phyloP scores from a whole-genome alignment of 2,113 vertebrate species.

The Ciconia boyciana region DNA sequence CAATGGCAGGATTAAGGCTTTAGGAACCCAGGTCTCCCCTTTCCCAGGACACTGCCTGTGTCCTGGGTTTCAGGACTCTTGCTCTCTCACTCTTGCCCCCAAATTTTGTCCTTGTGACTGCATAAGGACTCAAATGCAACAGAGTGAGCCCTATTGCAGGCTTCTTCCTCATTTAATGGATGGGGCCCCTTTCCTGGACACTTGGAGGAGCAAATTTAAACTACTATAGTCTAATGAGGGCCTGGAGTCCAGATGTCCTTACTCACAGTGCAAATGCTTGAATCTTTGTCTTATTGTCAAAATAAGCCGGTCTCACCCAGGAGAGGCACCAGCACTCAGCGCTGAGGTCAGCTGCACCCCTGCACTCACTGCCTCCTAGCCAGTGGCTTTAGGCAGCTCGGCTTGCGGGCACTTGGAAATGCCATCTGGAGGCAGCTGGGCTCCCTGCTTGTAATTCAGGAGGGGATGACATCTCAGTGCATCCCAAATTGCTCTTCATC shows the following conservation, averaged over 20 bases:
- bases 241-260: background rate
- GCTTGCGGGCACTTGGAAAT: background rate
- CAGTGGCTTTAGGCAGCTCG: background rate
- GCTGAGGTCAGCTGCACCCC: background rate
- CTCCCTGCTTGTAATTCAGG: background rate
- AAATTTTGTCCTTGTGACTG: background rate
- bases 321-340: background rate
- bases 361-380: accelerated
- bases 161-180: background rate
- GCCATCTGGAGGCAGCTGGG: accelerated
- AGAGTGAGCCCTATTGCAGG: background rate
- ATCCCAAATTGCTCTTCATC: background rate
- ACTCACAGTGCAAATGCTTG: background rate
- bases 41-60: background rate
- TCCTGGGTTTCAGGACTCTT: background rate
- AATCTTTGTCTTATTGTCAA: background rate
- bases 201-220: background rate
- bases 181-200: background rate
- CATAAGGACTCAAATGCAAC: background rate
- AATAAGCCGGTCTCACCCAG: background rate
- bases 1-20: background rate
- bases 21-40: background rate
- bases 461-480: background rate
- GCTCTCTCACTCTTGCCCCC: background rate
- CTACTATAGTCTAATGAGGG: background rate